Conservation (phyloP, 1,140 invertebrate genomes). For the Ceratina calcarata region DNA sequence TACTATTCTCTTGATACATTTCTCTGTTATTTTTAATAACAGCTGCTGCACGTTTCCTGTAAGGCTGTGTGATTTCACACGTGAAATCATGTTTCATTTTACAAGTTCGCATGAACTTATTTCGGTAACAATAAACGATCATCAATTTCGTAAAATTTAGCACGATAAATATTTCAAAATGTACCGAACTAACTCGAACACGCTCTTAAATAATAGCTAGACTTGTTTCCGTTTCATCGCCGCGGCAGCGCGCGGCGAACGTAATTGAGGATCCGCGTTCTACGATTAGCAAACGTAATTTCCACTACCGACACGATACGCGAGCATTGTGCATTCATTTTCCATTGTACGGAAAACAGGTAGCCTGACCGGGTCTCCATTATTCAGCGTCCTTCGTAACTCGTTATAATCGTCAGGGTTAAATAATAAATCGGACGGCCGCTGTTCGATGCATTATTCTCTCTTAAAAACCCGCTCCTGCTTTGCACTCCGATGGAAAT, state of each 20-base stretch:
- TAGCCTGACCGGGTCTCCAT: background rate
- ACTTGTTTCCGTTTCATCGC: background rate
- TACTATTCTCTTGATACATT: background rate
- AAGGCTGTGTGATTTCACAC: background rate
- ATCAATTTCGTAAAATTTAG: too few relatives aligned
- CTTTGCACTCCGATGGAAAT: constrained; percentile 75
- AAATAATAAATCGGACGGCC: constrained; percentile 44
- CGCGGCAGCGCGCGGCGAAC: background rate
- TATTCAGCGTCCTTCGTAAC: constrained; percentile 30
- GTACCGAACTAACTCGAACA: background rate
- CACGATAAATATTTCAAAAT: background rate
- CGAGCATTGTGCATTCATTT: constrained; percentile 39
- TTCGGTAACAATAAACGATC: background rate
- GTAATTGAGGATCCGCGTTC: background rate
- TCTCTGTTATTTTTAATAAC: constrained; percentile 16
- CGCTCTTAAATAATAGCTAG: background rate
- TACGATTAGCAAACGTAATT: constrained; percentile 28
- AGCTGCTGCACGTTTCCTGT: background rate
- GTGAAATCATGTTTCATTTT: too few relatives aligned
- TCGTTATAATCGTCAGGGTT: constrained; percentile 29
- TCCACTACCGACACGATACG: constrained; percentile 2
- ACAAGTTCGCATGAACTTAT: background rate
- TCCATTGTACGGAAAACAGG: constrained; percentile 31
- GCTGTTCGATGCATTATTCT: constrained; percentile 39
- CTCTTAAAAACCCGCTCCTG: constrained; percentile 58